phyloP scores from a whole-genome alignment of 2,113 vertebrate species.

The Oryzias woworae region DNA sequence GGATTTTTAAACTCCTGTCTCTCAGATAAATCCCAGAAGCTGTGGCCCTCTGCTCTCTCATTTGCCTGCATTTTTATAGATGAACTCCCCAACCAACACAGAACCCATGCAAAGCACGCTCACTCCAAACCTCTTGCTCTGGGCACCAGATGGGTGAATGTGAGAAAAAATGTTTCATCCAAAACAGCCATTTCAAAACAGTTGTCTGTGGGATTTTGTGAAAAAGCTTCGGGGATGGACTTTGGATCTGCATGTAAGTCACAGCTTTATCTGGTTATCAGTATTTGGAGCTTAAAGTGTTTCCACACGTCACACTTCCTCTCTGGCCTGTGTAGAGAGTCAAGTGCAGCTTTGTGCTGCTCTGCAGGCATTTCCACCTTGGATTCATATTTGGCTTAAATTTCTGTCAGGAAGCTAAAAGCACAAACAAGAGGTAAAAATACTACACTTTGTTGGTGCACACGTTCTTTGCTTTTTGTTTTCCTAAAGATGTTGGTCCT shows the following conservation, averaged over 20 bases:
- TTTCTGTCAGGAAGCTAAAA: conserved; percentile 43
- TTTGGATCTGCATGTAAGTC: not conserved
- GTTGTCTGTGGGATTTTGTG: not conserved
- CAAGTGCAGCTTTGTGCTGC: not conserved
- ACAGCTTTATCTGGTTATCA: conserved; percentile 1
- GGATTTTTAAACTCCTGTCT: conserved; percentile 3
- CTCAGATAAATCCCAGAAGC: conserved; percentile 40
- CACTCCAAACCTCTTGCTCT: conserved; percentile 17
- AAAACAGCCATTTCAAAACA: not conserved
- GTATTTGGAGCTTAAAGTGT: not conserved
- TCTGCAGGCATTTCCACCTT: conserved; percentile 39
- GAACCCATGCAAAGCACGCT: conserved; percentile 24
- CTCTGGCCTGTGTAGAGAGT: not conserved
- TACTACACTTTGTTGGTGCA: not conserved
- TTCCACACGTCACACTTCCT: not conserved
- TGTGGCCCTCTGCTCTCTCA: conserved; percentile 41
- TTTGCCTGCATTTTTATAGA: conserved; percentile 54
- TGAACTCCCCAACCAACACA: conserved; percentile 37
- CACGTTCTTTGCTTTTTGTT: conserved; percentile 1
- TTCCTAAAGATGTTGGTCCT: conserved; percentile 6
- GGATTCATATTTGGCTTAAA: conserved; percentile 31
- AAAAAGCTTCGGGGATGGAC: not conserved
- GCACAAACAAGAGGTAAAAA: conserved; percentile 45
- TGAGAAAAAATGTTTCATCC: conserved; percentile 15
- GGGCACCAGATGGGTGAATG: conserved; percentile 29